Evolutionary conservation across 2,797 vertebrate genomes (phyloP), one percentile per base, ranked within the genome.

Genomic region (Eidolon dupreanum): DNA sequence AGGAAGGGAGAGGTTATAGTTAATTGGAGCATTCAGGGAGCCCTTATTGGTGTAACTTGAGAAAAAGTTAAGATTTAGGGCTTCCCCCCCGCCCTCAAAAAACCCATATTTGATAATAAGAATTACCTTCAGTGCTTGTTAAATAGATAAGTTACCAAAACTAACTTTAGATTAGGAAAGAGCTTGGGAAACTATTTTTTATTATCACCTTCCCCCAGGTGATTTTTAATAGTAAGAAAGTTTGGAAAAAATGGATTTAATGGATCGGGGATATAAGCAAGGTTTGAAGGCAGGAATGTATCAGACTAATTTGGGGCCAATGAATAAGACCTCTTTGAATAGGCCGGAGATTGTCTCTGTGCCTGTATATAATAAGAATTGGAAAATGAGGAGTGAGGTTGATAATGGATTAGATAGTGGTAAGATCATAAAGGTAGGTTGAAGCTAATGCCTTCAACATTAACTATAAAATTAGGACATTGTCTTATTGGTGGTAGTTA

Each of bases 331-430:
- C 15, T 70, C 0, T 87, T 92, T 81, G 59, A 90, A 83, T 24
- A 93, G 43, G 75, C 66, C 19, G 94, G 41, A 83, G 19, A 33
- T 92, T 92, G 19, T 90, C 43, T 97, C 73, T 97, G 46, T 86
- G 43, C 26, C 33, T 55, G 1, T n/a, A 17, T 78, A 33, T 63
- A 87, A 33, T 55, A 90, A 74, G 28, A 61, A 86, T 33, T 95
- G 33, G 55, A 43, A 89, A 95, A 33, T 79, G 31, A 57, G 49
- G 17, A 53, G 15, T 63, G 19, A 79, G 90, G 22, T 61, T 92
- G 36, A 63, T 85, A 81, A 43, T 81, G 31, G 49, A 43, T 83
- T 95, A 79, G 85, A 95, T 92, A 84, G 85, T 93, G 61, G 43
- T 95, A 88, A 95, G 31, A 16, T 92, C 74, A 74, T 95, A 77